phyloP scores from a whole-genome alignment of 2,888 invertebrate genomes.

The Thyatira batis region DNA sequence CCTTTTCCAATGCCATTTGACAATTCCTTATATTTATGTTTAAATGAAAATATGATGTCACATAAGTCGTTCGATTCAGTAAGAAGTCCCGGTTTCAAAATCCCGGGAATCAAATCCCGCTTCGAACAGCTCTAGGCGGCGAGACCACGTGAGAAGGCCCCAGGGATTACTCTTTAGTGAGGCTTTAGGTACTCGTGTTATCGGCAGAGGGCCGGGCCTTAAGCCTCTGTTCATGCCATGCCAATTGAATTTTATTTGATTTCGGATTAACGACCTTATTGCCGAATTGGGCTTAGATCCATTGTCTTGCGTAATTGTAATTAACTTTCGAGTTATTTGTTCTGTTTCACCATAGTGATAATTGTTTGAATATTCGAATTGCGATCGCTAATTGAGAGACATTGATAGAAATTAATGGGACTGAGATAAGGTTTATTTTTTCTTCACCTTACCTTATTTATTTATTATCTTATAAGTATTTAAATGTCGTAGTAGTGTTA shows the following conservation, averaged over 20 bases:
- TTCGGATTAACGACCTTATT: not conserved
- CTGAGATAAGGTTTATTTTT: too few relatives aligned
- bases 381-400: too few relatives aligned
- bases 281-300: not conserved
- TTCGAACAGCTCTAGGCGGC: not conserved
- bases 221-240: not conserved
- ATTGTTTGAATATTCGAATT: too few relatives aligned
- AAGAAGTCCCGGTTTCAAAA: not conserved
- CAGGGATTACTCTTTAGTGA: not conserved
- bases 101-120: not conserved
- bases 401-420: too few relatives aligned
- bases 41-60: too few relatives aligned
- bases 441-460: too few relatives aligned
- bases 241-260: conserved; percentile 1
- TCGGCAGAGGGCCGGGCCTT: not conserved
- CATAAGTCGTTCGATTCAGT: not conserved
- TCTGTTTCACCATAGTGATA: too few relatives aligned
- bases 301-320: not conserved
- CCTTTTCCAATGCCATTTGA: too few relatives aligned
- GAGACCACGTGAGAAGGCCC: not conserved
- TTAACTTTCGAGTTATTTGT: too few relatives aligned
- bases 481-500: not conserved
- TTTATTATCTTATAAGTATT: too few relatives aligned
- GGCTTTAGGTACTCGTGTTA: not conserved
- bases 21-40: too few relatives aligned